Percentiles rank a stretch among this genome's conserved stretches.
Conservation (phyloP, 2,888 invertebrate genomes). For the Caenorhabditis drosophilae region DNA sequence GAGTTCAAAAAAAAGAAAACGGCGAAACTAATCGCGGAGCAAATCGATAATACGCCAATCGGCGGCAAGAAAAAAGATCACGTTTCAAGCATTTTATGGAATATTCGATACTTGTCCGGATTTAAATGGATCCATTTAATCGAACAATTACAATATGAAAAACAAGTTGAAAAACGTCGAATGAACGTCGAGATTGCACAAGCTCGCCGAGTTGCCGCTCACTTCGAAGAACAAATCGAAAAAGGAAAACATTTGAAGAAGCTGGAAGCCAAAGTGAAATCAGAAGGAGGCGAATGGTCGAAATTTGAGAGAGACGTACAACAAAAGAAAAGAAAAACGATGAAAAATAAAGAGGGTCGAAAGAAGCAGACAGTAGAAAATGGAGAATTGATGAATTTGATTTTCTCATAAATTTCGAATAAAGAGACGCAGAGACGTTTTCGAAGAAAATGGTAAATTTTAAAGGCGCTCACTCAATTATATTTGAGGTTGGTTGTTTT, state of each 20-base stretch:
- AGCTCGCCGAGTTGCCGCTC: conserved; percentile 87
- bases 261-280: conserved; percentile 63
- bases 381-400: conserved; percentile 52
- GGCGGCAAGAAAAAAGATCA: conserved; percentile 84
- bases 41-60: conserved; percentile 84
- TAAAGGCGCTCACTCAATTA: too few species aligned
- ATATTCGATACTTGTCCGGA: conserved; percentile 88
- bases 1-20: conserved; percentile 70
- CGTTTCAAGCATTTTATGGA: conserved; percentile 91
- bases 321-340: conserved; percentile 49
- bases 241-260: conserved; percentile 67
- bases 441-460: too few species aligned
- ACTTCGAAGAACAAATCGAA: conserved; percentile 77
- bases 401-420: conserved; percentile 34
- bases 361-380: conserved; percentile 23
- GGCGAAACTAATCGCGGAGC: conserved; percentile 81
- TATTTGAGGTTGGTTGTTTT: too few species aligned
- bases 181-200: conserved; percentile 56
- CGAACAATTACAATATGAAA: conserved; percentile 90
- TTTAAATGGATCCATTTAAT: conserved; percentile 96
- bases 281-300: conserved; percentile 66
- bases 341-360: conserved; percentile 39
- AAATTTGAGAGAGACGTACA: conserved; percentile 56
- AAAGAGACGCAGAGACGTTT: too few species aligned
- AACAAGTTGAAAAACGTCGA: conserved; percentile 85